Conservation (phyloP, 2,888 invertebrate genomes). For the Cheilosia variabilis region DNA sequence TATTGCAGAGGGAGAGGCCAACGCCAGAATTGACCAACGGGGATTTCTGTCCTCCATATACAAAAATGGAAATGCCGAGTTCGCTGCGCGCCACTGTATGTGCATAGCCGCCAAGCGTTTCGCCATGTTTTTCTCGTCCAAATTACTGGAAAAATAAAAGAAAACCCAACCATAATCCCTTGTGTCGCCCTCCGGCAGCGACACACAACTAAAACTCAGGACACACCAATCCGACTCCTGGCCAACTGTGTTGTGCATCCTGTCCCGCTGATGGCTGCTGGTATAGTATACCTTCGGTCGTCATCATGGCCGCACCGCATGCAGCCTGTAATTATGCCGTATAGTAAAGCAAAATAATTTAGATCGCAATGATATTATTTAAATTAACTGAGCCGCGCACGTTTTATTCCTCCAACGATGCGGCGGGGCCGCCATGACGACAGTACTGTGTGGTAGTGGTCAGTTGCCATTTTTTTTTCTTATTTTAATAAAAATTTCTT, state of each 20-base stretch:
- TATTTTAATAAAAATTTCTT: conserved; percentile 27
- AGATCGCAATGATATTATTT: conserved; percentile 76
- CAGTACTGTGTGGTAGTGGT: conserved; percentile 48
- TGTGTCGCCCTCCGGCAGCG: conserved; percentile 61
- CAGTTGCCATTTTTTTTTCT: conserved; percentile 59
- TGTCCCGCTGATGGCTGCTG: conserved; percentile 43
- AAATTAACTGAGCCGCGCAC: conserved; percentile 71
- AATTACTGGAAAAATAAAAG: conserved; percentile 34
- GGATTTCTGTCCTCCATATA: conserved; percentile 29
- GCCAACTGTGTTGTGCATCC: conserved; percentile 54
- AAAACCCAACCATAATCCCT: conserved; percentile 63
- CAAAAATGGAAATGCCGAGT: conserved; percentile 49
- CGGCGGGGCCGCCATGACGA: conserved; percentile 45
- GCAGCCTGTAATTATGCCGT: conserved; percentile 74
- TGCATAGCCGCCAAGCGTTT: conserved; percentile 25
- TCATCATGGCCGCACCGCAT: conserved; percentile 70
- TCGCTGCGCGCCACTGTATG: conserved; percentile 7
- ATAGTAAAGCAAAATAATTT: conserved; percentile 74
- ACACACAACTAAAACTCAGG: conserved; percentile 61
- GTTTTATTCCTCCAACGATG: conserved; percentile 58
- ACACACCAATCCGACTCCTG: conserved; percentile 68
- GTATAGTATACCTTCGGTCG: conserved; percentile 26
- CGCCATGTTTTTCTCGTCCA: conserved; percentile 44
- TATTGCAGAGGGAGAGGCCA: neutral
- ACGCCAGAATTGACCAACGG: conserved; percentile 56